phyloP scores from a whole-genome alignment of 2,113 vertebrate species.

The Aplodontia rufa region DNA sequence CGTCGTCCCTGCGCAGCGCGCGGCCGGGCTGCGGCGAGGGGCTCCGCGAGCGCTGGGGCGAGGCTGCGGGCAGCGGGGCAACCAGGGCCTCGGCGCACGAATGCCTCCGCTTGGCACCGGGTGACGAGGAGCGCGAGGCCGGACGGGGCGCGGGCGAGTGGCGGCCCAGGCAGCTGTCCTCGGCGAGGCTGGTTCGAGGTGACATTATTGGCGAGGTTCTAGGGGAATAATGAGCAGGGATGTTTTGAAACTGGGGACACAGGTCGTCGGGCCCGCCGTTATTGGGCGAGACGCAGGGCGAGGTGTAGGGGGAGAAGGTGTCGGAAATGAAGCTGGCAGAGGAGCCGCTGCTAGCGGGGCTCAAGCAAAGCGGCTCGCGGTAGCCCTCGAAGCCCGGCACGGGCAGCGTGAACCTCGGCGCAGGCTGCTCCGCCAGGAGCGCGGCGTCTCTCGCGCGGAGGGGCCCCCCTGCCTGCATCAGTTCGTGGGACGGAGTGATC shows the following conservation, averaged over 20 bases:
- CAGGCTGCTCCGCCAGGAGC: constrained; percentile 88
- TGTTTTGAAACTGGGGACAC: constrained; percentile 96
- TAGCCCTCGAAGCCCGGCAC: constrained; percentile 96
- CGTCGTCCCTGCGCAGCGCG: constrained; percentile 85
- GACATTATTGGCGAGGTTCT: constrained; percentile 97
- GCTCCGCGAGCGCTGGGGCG: constrained; percentile 92
- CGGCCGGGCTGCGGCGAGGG: constrained; percentile 92
- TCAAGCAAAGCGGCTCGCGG: constrained; percentile 97
- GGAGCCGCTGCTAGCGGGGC: constrained; percentile 98
- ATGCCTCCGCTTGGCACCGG: constrained; percentile 97
- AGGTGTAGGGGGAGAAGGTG: constrained; percentile 95
- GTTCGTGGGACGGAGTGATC: constrained; percentile 97
- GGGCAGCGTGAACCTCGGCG: constrained; percentile 93
- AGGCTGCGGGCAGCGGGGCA: constrained; percentile 86
- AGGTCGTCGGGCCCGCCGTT: constrained; percentile 93
- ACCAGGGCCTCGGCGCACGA: constrained; percentile 90
- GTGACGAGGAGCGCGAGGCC: constrained; percentile 95
- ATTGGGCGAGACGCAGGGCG: constrained; percentile 98
- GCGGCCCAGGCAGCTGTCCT: constrained; percentile 92
- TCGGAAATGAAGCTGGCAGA: constrained; percentile 99
- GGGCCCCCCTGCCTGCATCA: constrained; percentile 90
- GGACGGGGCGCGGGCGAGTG: constrained; percentile 93
- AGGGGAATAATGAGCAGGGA: constrained; percentile 95
- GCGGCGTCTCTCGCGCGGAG: constrained; percentile 89
- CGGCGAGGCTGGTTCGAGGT: constrained; percentile 91